A percentile compares a stretch with the other conserved stretches of the same genome.
phyloP scores from a whole-genome alignment of 2,888 invertebrate species.

The Cistogaster globosa region DNA sequence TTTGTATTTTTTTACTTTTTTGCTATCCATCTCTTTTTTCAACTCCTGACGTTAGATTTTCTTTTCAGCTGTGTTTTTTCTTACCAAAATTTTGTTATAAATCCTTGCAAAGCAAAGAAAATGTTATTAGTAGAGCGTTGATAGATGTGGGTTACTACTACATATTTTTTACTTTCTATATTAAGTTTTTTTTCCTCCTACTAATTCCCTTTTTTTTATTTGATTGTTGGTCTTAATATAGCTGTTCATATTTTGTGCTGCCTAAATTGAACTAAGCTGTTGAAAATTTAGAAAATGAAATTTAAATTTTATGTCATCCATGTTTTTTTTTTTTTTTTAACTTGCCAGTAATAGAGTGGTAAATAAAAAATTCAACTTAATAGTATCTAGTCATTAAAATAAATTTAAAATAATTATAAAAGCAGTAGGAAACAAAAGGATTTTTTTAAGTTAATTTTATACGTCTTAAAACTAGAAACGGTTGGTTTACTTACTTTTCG shows the following conservation, averaged over 20 bases:
- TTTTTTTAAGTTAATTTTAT: too few species aligned
- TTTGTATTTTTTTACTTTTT: background rate
- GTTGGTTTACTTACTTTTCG: too few species aligned
- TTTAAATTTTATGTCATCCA: constrained; percentile 54
- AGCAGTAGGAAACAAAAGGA: background rate
- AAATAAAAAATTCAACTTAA: background rate
- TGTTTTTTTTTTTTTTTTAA: constrained; percentile 57
- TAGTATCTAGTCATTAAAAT: background rate
- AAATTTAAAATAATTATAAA: background rate
- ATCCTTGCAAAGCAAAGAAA: constrained; percentile 50
- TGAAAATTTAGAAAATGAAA: constrained; percentile 54
- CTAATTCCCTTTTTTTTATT: constrained; percentile 8
- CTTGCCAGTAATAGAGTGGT: constrained; percentile 40
- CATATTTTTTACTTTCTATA: constrained; percentile 14
- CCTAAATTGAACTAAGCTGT: constrained; percentile 63
- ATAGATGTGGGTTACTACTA: constrained; percentile 53
- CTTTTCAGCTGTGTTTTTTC: constrained; percentile 1
- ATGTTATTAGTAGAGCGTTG: constrained; percentile 53
- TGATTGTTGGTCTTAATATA: constrained; percentile 38
- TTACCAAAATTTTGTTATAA: constrained; percentile 20
- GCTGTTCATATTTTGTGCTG: constrained; percentile 21
- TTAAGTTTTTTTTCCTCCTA: background rate
- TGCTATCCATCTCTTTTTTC: background rate
- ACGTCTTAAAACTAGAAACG: too few species aligned
- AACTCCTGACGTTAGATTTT: constrained; percentile 16